These are phyloP conservation scores for Tetragonula clypearis DNA, from an alignment of 1,140 invertebrate species.

Conservation along the genomic window DNA sequence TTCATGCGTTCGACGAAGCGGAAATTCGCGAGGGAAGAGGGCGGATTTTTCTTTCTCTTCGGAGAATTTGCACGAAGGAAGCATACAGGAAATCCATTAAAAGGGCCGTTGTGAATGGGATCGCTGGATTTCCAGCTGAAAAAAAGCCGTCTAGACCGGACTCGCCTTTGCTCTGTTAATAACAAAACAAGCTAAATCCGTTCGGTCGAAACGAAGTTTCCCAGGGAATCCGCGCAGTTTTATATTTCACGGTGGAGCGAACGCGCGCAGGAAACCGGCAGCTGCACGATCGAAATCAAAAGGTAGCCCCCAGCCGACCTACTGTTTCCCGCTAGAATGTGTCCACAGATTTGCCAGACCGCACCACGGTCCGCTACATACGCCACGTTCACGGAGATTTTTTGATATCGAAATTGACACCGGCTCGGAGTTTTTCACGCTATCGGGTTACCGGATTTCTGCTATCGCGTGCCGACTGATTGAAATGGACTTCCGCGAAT, in stretches of 20 bases:
- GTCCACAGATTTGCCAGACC: constrained; percentile 14
- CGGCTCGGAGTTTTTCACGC: constrained; percentile 25
- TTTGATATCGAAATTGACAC: constrained; percentile 54
- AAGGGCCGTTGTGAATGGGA: too few relatives aligned
- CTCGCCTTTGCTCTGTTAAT: not conserved
- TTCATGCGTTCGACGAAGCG: too few relatives aligned
- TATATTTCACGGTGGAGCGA: constrained; percentile 25
- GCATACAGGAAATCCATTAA: constrained; percentile 5
- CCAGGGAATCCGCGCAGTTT: not conserved
- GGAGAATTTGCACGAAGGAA: not conserved
- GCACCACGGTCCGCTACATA: too few relatives aligned
- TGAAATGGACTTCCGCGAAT: constrained; percentile 13
- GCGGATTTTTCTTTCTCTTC: not conserved
- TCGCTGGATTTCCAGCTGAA: not conserved
- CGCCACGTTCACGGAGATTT: constrained; percentile 15
- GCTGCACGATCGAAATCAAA: constrained; percentile 25
- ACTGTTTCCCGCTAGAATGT: not conserved
- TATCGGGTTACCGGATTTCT: constrained; percentile 32
- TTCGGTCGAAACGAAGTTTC: constrained; percentile 1
- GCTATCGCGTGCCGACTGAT: constrained; percentile 30
- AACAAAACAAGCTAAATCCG: not conserved
- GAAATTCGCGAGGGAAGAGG: not conserved
- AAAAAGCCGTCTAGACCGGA: not conserved
- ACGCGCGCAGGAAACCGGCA: constrained; percentile 4
- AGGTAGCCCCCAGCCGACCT: not conserved